Evolutionary conservation across 2,888 invertebrate genomes (phyloP), one percentile per base, ranked within the genome.

Genomic region (Apeira syringaria): DNA sequence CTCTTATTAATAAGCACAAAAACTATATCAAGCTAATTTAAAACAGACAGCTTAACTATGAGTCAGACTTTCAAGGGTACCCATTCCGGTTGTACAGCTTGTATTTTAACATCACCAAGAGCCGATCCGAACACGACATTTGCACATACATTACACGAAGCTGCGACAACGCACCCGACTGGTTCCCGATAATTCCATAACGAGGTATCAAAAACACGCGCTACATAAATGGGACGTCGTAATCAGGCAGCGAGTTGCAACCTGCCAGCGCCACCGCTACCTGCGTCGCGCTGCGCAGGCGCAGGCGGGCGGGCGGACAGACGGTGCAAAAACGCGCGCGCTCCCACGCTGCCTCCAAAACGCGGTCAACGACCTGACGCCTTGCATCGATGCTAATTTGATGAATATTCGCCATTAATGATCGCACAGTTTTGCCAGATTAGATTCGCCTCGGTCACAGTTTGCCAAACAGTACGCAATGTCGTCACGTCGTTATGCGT

Each of bases 301-400:
- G 33, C n/a, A n/a, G n/a, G n/a, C n/a, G n/a, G n/a, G n/a, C n/a
- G n/a, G n/a, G n/a, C n/a, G n/a, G n/a, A n/a, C n/a, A n/a, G 69
- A 64, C 72, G 63, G 71, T 76, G 82, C 82, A 83, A 82, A 84
- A 84, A 81, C 59, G 63, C 70, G 73, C 31, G 73, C 67, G 75
- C 77, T 82, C 84, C 82, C 83, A 83, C 81, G 45, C 44, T 26
- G 28, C 37, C 28, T 77, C 62, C 70, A 72, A 59, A 72, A 73
- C 48, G 59, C 64, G 81, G 80, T 74, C 80, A 48, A 37, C 50
- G 74, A 76, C 64, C 75, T 33, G 24, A 64, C 59, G 66, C 57
- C 60, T 63, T 80, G 82, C 82, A 80, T 72, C 72, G 64, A 82
- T 80, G 79, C 67, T 80, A 79, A 83, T 81, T 83, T 82, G 85